Percentiles rank a stretch among this genome's conserved stretches.
phyloP scores from a whole-genome alignment of 2,888 invertebrate species.

The Mystacides longicornis region DNA sequence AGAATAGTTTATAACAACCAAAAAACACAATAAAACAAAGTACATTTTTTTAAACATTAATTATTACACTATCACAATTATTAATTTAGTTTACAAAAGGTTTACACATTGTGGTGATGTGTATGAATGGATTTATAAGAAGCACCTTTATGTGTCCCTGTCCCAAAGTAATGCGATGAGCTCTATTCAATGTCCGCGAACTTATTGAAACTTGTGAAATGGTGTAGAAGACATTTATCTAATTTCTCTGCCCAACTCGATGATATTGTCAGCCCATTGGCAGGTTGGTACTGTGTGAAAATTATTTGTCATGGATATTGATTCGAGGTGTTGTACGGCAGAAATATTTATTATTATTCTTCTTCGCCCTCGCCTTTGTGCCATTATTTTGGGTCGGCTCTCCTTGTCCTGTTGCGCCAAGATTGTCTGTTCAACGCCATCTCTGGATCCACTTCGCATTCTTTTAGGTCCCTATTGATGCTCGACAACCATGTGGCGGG shows the following conservation, averaged over 20 bases:
- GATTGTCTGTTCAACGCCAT: too few species aligned
- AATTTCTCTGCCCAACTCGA: slow-evolving; percentile 34
- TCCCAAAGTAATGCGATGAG: slow-evolving; percentile 27
- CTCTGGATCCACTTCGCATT: too few species aligned
- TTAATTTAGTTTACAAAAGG: too few species aligned
- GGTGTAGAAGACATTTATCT: slow-evolving; percentile 48
- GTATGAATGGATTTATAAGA: neutral
- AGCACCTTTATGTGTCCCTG: too few species aligned
- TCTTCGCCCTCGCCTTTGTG: too few species aligned
- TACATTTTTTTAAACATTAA: neutral
- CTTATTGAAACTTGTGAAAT: slow-evolving; percentile 42
- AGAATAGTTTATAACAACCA: slow-evolving; percentile 11
- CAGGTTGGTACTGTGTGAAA: slow-evolving; percentile 19
- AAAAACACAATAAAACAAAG: slow-evolving; percentile 13
- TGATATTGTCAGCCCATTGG: slow-evolving; percentile 11
- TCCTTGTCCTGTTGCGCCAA: too few species aligned
- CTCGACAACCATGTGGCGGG: too few species aligned
- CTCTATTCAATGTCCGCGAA: slow-evolving; percentile 17
- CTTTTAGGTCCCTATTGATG: too few species aligned
- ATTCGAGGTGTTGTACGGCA: slow-evolving; percentile 12
- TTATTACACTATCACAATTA: neutral
- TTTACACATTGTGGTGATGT: neutral
- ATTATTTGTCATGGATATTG: slow-evolving; percentile 11
- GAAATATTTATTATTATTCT: slow-evolving; percentile 4
- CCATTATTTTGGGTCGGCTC: too few species aligned